phyloP scores from a whole-genome alignment of 2,888 invertebrate species.

The Dasypogon diadema region DNA sequence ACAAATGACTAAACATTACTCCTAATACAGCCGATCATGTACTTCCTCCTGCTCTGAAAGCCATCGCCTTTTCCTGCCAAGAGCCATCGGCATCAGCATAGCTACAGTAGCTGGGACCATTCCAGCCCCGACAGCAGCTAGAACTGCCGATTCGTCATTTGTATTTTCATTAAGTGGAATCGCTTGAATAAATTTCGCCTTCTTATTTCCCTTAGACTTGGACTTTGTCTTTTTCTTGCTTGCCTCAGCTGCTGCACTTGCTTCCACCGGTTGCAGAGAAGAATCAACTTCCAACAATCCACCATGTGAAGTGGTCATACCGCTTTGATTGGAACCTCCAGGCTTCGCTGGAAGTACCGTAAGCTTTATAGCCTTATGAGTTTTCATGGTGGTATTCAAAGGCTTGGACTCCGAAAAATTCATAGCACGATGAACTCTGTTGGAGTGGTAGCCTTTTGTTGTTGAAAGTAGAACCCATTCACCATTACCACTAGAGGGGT shows the following conservation, averaged over 20 bases:
- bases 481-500: slow-evolving; percentile 78
- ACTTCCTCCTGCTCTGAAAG: background rate
- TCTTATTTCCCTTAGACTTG: slow-evolving; percentile 18
- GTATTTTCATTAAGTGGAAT: slow-evolving; percentile 48
- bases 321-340: slow-evolving; percentile 69
- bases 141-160: slow-evolving; percentile 57
- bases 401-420: slow-evolving; percentile 24
- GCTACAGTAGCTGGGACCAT: slow-evolving; percentile 86
- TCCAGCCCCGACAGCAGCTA: slow-evolving; percentile 74
- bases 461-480: slow-evolving; percentile 84
- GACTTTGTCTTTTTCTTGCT: slow-evolving; percentile 1
- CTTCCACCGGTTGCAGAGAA: slow-evolving; percentile 78
- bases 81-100: slow-evolving; percentile 82
- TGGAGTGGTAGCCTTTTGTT: slow-evolving; percentile 78
- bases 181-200: slow-evolving; percentile 54
- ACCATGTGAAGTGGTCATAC: slow-evolving; percentile 76
- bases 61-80: slow-evolving; percentile 69
- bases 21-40: background rate
- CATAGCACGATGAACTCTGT: slow-evolving; percentile 58
- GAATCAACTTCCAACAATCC: slow-evolving; percentile 81
- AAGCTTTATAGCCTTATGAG: slow-evolving; percentile 73
- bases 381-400: slow-evolving; percentile 66
- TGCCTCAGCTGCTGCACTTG: slow-evolving; percentile 64
- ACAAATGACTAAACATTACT: slow-evolving; percentile 4
- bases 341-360: slow-evolving; percentile 78